These are phyloP conservation scores for Acrocyrtus sp. DNA, from an alignment of 2,888 invertebrate genomes.

Conservation along the genomic window DNA sequence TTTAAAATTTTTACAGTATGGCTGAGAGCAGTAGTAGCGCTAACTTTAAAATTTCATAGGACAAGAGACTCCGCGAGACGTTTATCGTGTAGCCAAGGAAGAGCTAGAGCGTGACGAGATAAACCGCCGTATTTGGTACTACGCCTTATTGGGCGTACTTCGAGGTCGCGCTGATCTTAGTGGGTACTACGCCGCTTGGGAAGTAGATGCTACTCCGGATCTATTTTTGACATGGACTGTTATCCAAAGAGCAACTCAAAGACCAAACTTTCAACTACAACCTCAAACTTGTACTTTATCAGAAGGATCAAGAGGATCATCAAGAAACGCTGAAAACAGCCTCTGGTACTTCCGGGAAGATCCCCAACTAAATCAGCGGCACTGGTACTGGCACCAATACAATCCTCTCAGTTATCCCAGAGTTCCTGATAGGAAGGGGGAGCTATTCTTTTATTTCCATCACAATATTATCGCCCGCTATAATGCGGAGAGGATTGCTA, in stretches of 20 bases:
- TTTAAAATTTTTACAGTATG: no score
- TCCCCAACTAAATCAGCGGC: constrained; percentile 15
- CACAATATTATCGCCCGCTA: constrained; percentile 68
- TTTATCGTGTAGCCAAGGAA: not conserved
- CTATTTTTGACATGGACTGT: not conserved
- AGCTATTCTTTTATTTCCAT: constrained; percentile 84
- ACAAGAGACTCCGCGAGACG: not conserved
- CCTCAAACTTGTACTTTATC: not conserved
- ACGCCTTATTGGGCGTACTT: not conserved
- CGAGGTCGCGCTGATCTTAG: not conserved
- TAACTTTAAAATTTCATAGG: no score
- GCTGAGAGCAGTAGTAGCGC: no score
- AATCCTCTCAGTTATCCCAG: not conserved
- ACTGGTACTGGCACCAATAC: constrained; percentile 29
- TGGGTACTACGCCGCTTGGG: not conserved
- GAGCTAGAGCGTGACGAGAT: not conserved
- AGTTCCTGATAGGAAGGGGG: constrained; percentile 79
- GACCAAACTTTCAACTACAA: not conserved
- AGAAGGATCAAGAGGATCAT: not conserved
- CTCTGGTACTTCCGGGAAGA: constrained; percentile 40
- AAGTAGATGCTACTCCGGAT: constrained; percentile 2
- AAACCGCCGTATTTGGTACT: constrained; percentile 4
- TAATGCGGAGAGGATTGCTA: constrained; percentile 4
- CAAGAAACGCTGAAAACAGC: constrained; percentile 8
- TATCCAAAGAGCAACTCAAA: not conserved